A percentile compares a stretch with the other conserved stretches of the same genome.
phyloP scores from a whole-genome alignment of 2,888 invertebrate species.

The Lasioglossum morio region DNA sequence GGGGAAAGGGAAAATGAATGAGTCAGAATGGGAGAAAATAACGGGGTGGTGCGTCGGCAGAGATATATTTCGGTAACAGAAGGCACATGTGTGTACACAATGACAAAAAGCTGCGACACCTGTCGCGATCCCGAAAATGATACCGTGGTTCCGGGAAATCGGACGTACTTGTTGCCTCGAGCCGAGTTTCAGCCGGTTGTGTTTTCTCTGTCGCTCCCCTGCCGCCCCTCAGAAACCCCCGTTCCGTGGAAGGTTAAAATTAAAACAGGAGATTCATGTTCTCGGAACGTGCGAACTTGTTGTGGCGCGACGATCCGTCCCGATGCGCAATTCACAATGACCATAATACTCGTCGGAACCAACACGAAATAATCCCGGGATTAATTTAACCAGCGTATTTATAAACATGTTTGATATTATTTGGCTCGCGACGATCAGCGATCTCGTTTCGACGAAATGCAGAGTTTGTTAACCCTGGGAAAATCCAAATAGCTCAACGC shows the following conservation, averaged over 20 bases:
- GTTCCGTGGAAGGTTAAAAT: conserved; percentile 45
- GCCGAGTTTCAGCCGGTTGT: conserved; percentile 11
- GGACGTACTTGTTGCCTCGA: conserved; percentile 45
- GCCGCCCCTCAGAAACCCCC: background rate
- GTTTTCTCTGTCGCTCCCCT: background rate
- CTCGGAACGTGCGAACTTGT: conserved; percentile 6
- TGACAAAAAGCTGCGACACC: conserved; percentile 52
- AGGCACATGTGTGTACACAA: conserved; percentile 38
- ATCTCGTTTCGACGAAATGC: background rate
- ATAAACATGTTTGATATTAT: background rate
- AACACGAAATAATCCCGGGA: background rate
- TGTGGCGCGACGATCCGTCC: background rate
- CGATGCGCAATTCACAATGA: conserved; percentile 10
- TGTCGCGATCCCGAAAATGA: conserved; percentile 56
- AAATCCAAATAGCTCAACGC: background rate
- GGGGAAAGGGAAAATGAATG: background rate
- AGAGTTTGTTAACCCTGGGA: background rate
- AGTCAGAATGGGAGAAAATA: background rate
- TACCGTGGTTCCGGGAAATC: conserved; percentile 55
- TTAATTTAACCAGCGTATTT: background rate
- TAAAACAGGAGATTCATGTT: conserved; percentile 34
- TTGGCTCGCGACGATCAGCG: background rate
- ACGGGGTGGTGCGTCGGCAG: background rate
- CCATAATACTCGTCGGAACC: background rate
- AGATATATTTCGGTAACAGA: conserved; percentile 38